phyloP scores from a whole-genome alignment of 1,140 invertebrate genomes.

The Panagrolaimus sp. region DNA sequence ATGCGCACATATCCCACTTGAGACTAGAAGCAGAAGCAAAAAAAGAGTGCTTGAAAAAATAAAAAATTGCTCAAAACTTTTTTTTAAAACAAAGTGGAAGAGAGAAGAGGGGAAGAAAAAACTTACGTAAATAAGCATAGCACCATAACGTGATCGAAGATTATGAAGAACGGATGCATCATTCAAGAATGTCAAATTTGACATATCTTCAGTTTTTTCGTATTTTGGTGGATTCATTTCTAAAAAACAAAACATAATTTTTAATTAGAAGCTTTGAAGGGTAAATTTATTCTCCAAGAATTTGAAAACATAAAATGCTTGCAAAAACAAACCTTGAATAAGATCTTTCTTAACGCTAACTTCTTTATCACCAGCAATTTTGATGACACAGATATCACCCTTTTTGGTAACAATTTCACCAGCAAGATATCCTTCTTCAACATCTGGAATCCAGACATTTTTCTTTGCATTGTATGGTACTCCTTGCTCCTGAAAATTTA shows the following conservation, averaged over 20 bases:
- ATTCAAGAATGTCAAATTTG: constrained; percentile 95
- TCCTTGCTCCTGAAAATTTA: constrained; percentile 30
- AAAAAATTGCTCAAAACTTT: neutral
- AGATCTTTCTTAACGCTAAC: constrained; percentile 2
- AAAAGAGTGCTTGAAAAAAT: neutral
- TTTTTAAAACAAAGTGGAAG: constrained; percentile 10
- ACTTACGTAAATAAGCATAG: constrained; percentile 72
- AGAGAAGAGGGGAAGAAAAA: too few relatives aligned
- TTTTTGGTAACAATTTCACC: constrained; percentile 96
- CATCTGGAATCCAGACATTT: constrained; percentile 92
- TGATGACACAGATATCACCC: constrained; percentile 81
- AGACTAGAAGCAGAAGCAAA: neutral
- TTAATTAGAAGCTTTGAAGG: too few relatives aligned
- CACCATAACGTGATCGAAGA: constrained; percentile 95
- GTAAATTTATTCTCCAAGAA: too few relatives aligned
- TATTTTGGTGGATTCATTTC: constrained; percentile 99
- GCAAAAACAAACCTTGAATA: neutral
- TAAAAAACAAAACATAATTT: too few relatives aligned
- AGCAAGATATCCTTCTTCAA: constrained; percentile 82
- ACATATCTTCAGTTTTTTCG: constrained; percentile 99
- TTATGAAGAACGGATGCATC: constrained; percentile 98
- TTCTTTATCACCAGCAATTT: constrained; percentile 49
- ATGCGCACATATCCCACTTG: too few relatives aligned
- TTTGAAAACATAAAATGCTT: too few relatives aligned
- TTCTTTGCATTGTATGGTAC: constrained; percentile 80